Conservation (phyloP, 2,888 invertebrate genomes). For the Allolobophora icterica region DNA sequence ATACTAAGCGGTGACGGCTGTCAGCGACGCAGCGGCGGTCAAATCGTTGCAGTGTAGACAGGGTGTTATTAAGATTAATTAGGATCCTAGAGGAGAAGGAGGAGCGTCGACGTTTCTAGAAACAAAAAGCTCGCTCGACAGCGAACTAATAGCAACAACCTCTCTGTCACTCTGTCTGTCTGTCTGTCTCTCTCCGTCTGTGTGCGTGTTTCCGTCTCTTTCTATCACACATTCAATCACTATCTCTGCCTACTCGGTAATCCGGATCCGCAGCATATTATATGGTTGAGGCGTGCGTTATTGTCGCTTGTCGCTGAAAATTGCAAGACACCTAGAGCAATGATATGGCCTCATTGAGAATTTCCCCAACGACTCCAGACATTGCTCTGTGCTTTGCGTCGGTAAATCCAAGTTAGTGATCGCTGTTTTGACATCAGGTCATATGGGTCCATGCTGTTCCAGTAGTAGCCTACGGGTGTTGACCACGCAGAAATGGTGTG, state of each 20-base stretch:
- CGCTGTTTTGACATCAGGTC: background rate
- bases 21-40: background rate
- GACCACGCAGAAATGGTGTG: too few relatives aligned
- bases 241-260: background rate
- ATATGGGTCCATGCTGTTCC: too few relatives aligned
- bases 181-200: background rate
- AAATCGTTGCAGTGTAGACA: constrained; percentile 23
- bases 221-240: background rate
- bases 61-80: constrained; percentile 30
- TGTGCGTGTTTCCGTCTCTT: background rate
- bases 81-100: background rate
- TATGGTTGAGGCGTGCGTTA: background rate
- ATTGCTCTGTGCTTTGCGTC: background rate
- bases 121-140: background rate
- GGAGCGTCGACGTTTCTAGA: background rate
- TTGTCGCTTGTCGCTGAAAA: background rate
- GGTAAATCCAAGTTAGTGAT: background rate
- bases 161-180: background rate
- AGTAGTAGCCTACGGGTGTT: too few relatives aligned
- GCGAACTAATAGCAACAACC: background rate
- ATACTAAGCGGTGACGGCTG: constrained; percentile 28
- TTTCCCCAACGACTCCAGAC: too few relatives aligned
- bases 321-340: background rate
- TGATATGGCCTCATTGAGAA: background rate
- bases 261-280: background rate